Base-by-base conservation (phyloP, 2,888 invertebrate genomes). In the Polymixis lichenea region DNA sequence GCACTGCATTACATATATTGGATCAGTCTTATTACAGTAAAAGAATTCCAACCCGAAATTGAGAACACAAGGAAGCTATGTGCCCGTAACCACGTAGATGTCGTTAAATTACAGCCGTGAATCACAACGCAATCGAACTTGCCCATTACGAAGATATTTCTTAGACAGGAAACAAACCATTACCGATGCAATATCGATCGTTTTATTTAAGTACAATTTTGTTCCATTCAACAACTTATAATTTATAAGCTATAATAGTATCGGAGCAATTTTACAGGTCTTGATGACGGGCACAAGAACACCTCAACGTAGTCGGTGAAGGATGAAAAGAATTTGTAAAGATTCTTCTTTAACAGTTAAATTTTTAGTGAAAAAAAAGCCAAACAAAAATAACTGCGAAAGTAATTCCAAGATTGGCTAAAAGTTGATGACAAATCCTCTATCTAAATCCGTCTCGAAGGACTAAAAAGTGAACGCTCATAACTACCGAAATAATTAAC, bases 141-240 rank as follows among this genome's bases (percentile, higher is more conserved):
- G 51, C 62, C 71, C 71, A 82, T 82, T 86, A 82, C 82, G 66
- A 77, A 87, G 82, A 80, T 87, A 88, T 88, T 82, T 87, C 82
- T 86, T 80, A 72, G 80, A 64, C 89, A 88, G 89, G 89, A 89
- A 89, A 83, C 83, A 78, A 80, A 88, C 78, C 82, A 88, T 89
- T 89, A 89, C 83, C 72, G 77, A 80, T 82, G 76, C 78, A 85
- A 80, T 85, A 85, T 87, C 85, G 84, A 85, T 83, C 87, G 85
- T 88, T 89, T 89, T 87, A 88, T 84, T 87, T 88, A 86, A 83
- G 73, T 83, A 81, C 78, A 82, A 67, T 86, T 83, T 86, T 86
- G 85, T 84, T 82, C 80, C 84, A 74, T 82, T 86, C 84, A 80
- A 84, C 75, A 82, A 72, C 77, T 86, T 74, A 76, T 76, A 80